These are phyloP conservation scores for Hydractinia symbiolongicarpus DNA, from an alignment of 30 jellyfish, hydroid and myxozoan species.

Conservation along the genomic window DNA sequence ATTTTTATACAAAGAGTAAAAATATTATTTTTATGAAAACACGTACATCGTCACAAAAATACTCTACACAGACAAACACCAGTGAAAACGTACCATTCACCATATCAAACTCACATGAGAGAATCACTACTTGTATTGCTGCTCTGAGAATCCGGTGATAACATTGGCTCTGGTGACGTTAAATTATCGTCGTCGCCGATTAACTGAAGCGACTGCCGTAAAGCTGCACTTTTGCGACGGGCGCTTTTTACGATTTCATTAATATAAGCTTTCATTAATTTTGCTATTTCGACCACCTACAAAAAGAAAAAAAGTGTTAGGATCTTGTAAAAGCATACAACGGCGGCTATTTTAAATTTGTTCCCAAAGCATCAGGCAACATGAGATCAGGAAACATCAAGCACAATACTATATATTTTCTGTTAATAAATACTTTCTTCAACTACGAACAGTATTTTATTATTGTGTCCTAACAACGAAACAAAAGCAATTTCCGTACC, in stretches of 20 bases:
- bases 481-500: constrained; percentile 26
- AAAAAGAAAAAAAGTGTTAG: neutral
- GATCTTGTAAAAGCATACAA: neutral
- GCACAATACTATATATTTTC: neutral
- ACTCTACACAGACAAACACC: no score
- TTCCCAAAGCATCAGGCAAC: neutral
- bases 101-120: no score
- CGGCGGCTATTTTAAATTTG: neutral
- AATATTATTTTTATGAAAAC: no score
- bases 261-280: constrained; percentile 96
- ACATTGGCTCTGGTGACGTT: no score
- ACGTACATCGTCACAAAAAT: no score
- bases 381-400: neutral
- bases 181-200: constrained; percentile 34
- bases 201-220: constrained; percentile 68
- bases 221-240: constrained; percentile 71
- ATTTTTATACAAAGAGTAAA: no score
- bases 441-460: no score
- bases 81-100: no score
- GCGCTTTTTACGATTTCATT: constrained; percentile 93
- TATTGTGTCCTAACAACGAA: no score
- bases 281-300: constrained; percentile 94
- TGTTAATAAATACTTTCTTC: no score
- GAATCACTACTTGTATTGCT: no score
- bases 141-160: no score